A percentile compares a stretch with the other conserved stretches of the same genome.
Conservation (phyloP, 2,113 vertebrate species). For the Pongo abelii region DNA sequence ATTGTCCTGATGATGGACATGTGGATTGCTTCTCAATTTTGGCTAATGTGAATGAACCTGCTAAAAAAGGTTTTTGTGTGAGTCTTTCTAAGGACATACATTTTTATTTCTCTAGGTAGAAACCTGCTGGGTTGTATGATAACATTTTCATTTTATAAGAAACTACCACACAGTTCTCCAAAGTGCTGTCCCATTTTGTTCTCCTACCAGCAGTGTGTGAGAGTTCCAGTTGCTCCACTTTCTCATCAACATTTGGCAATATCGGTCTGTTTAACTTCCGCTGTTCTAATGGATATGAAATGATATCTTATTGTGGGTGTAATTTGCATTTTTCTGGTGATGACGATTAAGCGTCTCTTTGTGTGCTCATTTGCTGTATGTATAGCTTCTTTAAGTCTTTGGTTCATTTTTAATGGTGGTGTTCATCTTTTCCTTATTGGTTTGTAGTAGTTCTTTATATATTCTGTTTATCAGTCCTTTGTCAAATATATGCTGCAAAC, state of each 20-base stretch:
- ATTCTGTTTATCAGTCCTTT: not conserved
- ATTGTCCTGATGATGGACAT: not conserved
- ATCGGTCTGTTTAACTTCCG: not conserved
- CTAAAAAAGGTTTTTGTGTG: fast-evolving
- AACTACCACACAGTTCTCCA: not conserved
- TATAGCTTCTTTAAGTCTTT: fast-evolving
- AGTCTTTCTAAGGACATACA: not conserved
- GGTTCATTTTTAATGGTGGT: not conserved
- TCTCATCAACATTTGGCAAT: fast-evolving
- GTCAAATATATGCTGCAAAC: not conserved
- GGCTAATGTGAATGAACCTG: not conserved
- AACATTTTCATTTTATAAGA: not conserved
- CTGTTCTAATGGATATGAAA: not conserved
- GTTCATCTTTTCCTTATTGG: not conserved
- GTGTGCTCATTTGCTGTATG: fast-evolving
- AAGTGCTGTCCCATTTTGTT: fast-evolving
- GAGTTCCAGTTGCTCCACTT: not conserved
- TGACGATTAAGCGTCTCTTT: fast-evolving
- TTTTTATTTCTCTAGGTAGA: not conserved
- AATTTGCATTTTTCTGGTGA: too few species aligned
- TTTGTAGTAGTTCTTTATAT: not conserved
- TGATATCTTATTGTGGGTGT: fast-evolving
- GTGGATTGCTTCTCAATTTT: not conserved
- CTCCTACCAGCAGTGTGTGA: too few species aligned
- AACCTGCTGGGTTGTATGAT: not conserved